A percentile compares a stretch with the other conserved stretches of the same genome.
These are phyloP conservation scores for Ceuthmochares aereus DNA, from an alignment of 2,113 vertebrate genomes.

Conservation along the genomic window DNA sequence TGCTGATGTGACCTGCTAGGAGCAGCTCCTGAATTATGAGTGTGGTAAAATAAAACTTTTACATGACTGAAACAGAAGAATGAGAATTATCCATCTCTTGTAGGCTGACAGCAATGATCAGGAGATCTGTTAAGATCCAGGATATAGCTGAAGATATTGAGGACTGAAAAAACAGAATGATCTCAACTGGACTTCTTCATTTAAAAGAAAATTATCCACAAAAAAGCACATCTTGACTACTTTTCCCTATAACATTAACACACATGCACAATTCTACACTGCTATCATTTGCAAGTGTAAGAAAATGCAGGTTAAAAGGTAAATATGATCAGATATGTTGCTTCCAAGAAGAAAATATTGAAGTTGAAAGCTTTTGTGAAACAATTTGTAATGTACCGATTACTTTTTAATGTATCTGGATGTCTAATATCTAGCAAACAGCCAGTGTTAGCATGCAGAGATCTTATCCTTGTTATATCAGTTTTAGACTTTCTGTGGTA, in stretches of 20 bases:
- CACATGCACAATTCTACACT: not conserved
- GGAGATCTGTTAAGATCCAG: not conserved
- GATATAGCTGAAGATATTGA: not conserved
- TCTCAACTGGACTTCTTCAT: not conserved
- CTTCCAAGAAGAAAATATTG: not conserved
- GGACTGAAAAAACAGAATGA: not conserved
- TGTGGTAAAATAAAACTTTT: not conserved
- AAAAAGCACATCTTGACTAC: rapidly evolving
- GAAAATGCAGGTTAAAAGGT: not conserved
- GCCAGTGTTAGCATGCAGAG: not conserved
- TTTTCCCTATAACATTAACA: not conserved
- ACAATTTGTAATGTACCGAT: not conserved
- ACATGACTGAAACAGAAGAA: not conserved
- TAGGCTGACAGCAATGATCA: not conserved
- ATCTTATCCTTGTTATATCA: not conserved
- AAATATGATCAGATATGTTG: not conserved
- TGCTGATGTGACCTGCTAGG: not conserved
- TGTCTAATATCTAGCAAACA: not conserved
- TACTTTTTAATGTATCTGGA: not conserved
- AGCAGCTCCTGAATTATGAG: not conserved
- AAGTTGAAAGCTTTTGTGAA: not conserved
- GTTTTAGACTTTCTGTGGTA: not conserved
- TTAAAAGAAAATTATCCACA: not conserved
- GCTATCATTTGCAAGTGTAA: not conserved
- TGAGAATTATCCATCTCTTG: not conserved